Base-by-base conservation (phyloP, 2,888 invertebrate species). In the Brachyopa scutellaris region DNA sequence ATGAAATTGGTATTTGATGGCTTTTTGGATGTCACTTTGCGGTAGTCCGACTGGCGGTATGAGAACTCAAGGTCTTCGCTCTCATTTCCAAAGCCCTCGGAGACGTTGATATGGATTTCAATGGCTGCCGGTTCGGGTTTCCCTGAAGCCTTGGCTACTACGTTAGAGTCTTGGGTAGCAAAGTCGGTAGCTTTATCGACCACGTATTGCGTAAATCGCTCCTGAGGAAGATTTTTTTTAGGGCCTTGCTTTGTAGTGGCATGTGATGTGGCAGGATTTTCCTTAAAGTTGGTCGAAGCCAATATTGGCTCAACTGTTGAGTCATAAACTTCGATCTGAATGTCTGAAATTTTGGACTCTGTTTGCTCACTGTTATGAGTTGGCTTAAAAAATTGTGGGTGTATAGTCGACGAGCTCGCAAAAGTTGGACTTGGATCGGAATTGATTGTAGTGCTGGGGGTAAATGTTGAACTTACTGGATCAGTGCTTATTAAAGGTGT, bases 61-160 rank as follows among this genome's bases (percentile, higher is more conserved):
- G 88, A 88, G 61, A 90, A 89, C 51, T 90, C 90, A 11, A 89
- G 79, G 40, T 90, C 89, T 49, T 90, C 90, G 51, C 86, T 89
- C 55, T 88, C 89, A 49, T 87, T 90, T 7, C 88, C 88, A 36
- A 88, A 87, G 0, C 88, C 89, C 51, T 90, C 90, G 0, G 90
- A 90, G 0, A 90, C 90, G 84, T 90, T 90, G 0, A 90, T 90
- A 73, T 90, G 90, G 23, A 90, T 90, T 82, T 90, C 90, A 29
- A 90, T 90, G 17, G 89, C 89, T 2, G 90, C 89, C 13, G 90
- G 89, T 17, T 90, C 88, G 0, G 90, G 89, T 5, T 88, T 87
- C 0, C 88, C 90, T 21, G 85, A 53, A 3, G 72, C 66, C 5
- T 83, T 76, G 0, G 78, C 74, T 2, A 73, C 67, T 0, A 86